Conservation (phyloP, 2,113 vertebrate species). For the Rhabdomys dilectus region DNA sequence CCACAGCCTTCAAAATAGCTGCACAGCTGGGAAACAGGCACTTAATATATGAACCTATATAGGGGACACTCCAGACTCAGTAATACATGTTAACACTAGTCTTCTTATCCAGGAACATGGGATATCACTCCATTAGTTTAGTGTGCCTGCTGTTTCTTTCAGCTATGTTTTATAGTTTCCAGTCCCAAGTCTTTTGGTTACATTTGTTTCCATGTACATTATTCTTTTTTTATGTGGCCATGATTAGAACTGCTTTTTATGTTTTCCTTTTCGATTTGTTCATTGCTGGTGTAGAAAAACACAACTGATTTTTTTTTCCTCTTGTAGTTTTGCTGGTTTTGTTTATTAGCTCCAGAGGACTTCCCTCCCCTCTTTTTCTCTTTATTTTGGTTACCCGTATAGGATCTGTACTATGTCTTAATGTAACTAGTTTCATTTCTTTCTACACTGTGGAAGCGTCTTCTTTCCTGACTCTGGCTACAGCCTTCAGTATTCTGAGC, state of each 20-base stretch:
- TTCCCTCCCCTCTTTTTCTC: not conserved
- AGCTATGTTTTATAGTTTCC: not conserved
- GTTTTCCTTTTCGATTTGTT: constrained; percentile 14
- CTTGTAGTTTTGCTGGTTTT: not conserved
- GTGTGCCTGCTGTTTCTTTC: constrained; percentile 28
- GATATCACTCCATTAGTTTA: not conserved
- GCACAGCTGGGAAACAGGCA: not conserved
- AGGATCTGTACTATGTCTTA: not conserved
- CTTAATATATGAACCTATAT: not conserved
- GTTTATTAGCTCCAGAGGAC: not conserved
- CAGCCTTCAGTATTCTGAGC: not conserved
- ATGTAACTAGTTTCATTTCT: constrained; percentile 31
- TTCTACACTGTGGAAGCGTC: not conserved
- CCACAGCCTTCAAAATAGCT: not conserved
- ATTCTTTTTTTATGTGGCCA: not conserved
- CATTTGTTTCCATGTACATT: not conserved
- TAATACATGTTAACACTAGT: not conserved
- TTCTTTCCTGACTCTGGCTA: constrained; percentile 40
- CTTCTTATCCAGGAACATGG: not conserved
- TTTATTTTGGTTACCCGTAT: not conserved
- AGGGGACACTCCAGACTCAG: not conserved
- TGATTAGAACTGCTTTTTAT: constrained; percentile 28
- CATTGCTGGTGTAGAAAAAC: not conserved
- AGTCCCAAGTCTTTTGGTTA: not conserved
- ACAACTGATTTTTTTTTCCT: not conserved